These are phyloP conservation scores for Geophilus truncorum DNA, from an alignment of 2,888 invertebrate species.

Conservation along the genomic window DNA sequence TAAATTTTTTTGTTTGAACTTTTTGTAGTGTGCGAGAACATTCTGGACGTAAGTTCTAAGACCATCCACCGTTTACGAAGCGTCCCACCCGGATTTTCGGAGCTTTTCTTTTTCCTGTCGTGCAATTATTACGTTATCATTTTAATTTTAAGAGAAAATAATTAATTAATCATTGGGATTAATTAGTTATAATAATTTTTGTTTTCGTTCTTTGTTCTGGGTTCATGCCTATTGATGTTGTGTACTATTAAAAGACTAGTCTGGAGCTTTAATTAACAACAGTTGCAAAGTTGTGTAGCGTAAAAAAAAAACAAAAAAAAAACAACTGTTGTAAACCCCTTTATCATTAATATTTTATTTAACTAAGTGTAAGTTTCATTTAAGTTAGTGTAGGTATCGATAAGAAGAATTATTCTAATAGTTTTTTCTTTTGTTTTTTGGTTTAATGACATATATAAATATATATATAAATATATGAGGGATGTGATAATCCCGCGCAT, in stretches of 20 bases:
- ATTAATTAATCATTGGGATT: too few relatives aligned
- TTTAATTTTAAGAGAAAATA: not conserved
- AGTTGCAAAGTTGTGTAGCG: not conserved
- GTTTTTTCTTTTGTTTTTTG: not conserved
- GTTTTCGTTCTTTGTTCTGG: not conserved
- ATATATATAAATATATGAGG: too few relatives aligned
- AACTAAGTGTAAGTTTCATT: not conserved
- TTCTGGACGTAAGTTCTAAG: constrained; percentile 45
- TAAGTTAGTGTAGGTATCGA: not conserved
- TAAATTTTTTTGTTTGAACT: constrained; percentile 33
- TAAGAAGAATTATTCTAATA: too few relatives aligned
- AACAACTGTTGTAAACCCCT: not conserved
- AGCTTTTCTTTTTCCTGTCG: not conserved
- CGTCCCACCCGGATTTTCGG: not conserved
- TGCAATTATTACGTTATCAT: not conserved
- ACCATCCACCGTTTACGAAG: not conserved
- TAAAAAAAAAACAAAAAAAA: too few relatives aligned
- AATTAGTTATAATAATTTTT: too few relatives aligned
- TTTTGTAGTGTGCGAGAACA: constrained; percentile 42
- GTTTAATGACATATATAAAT: not conserved
- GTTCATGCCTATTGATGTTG: not conserved
- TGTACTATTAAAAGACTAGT: constrained; percentile 1
- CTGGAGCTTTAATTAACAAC: constrained; percentile 4
- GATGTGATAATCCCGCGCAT: not conserved
- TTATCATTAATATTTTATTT: not conserved